A percentile compares a stretch with the other conserved stretches of the same genome.
Evolutionary conservation across 2,888 invertebrate genomes (phyloP).

Genomic region (Zeuzera pyrina): DNA sequence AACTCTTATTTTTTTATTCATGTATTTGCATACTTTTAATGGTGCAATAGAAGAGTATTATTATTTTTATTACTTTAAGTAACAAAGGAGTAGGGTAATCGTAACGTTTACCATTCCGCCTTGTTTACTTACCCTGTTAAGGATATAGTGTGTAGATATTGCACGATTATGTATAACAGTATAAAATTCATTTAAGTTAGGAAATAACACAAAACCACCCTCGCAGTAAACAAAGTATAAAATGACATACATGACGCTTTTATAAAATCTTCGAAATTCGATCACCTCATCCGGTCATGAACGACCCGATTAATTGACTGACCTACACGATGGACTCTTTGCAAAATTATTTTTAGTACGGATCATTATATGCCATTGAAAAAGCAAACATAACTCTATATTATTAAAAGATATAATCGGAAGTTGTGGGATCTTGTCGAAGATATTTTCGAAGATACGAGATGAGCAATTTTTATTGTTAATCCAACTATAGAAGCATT

Average conservation of each 20-base stretch:
- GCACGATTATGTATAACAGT: no score
- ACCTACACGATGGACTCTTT: slow-evolving; percentile 53
- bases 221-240: slow-evolving; percentile 35
- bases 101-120: no score
- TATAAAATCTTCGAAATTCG: slow-evolving; percentile 61
- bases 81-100: no score
- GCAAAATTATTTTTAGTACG: slow-evolving; percentile 13
- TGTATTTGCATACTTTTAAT: no score
- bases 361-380: no score
- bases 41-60: no score
- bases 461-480: slow-evolving; percentile 70
- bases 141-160: no score
- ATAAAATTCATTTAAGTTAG: no score
- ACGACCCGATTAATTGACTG: slow-evolving; percentile 62
- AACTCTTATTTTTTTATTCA: no score
- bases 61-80: no score
- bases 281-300: slow-evolving; percentile 55
- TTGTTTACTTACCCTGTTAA: no score
- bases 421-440: no score
- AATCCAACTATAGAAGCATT: slow-evolving; percentile 57
- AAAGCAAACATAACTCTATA: slow-evolving; percentile 15
- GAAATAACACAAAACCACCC: slow-evolving; percentile 17
- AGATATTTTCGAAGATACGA: slow-evolving; percentile 28
- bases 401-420: slow-evolving; percentile 18
- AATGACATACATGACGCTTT: slow-evolving; percentile 57